Evolutionary conservation across 2,113 vertebrate species (phyloP).

Genomic region (Pelecanoides urinatrix): DNA sequence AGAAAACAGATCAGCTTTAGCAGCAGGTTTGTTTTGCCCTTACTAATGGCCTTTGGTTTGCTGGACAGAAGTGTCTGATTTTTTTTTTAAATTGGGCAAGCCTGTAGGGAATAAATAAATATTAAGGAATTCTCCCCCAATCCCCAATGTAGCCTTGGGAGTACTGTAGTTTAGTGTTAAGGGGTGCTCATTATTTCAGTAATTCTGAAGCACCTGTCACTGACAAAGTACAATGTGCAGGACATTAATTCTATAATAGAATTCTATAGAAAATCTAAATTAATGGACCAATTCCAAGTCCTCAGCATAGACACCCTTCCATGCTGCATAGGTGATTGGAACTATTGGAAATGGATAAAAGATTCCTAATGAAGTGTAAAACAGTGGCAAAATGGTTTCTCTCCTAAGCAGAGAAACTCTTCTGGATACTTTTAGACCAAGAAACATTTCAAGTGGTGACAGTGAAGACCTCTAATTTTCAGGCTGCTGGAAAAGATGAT

Average conservation of each 20-base stretch:
- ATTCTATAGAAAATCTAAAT: constrained; percentile 1
- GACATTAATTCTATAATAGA: constrained; percentile 5
- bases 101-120: background rate
- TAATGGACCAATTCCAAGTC: background rate
- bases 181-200: background rate
- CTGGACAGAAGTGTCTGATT: background rate
- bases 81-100: background rate
- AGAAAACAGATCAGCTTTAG: background rate
- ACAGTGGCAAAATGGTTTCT: background rate
- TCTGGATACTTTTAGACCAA: background rate
- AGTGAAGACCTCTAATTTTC: background rate
- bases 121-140: background rate
- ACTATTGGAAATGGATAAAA: background rate
- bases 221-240: background rate
- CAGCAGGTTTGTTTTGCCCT: background rate
- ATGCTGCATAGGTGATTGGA: background rate
- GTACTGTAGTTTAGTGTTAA: background rate
- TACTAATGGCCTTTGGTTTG: background rate
- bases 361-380: background rate
- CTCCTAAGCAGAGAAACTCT: background rate
- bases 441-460: background rate
- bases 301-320: background rate
- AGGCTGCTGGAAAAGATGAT: background rate
- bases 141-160: background rate
- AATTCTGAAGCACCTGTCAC: background rate